phyloP scores from a whole-genome alignment of 2,888 invertebrate genomes.

The Thalpophila matura region DNA sequence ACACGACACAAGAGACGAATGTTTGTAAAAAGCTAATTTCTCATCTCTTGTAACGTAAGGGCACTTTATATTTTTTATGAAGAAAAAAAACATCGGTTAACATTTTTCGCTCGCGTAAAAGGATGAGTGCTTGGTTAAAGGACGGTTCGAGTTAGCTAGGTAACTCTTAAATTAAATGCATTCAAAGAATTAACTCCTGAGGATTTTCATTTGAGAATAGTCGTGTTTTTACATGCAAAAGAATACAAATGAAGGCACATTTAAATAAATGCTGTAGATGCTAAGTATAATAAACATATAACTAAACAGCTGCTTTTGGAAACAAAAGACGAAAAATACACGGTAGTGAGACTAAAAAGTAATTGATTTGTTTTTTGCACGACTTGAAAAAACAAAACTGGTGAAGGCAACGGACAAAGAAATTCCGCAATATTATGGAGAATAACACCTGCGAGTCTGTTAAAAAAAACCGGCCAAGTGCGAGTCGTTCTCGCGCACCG shows the following conservation, averaged over 20 bases:
- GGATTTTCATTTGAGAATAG: neutral
- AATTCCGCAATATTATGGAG: too few relatives aligned
- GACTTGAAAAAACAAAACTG: neutral
- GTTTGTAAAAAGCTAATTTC: constrained; percentile 74
- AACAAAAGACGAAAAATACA: neutral
- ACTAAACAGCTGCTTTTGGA: neutral
- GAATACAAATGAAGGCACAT: neutral
- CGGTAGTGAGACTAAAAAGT: neutral
- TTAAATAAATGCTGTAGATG: neutral
- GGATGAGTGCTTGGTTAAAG: constrained; percentile 29
- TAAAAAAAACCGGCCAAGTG: too few relatives aligned
- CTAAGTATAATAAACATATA: constrained; percentile 5
- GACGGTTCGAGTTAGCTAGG: constrained; percentile 11
- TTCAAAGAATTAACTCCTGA: constrained; percentile 24
- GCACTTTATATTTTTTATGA: constrained; percentile 64
- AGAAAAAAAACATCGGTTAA: constrained; percentile 57
- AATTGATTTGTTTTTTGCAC: neutral
- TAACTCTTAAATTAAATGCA: constrained; percentile 21
- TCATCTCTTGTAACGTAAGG: constrained; percentile 65
- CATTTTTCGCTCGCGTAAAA: constrained; percentile 56
- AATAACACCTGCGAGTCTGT: too few relatives aligned
- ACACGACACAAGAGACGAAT: constrained; percentile 68
- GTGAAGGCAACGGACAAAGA: too few relatives aligned
- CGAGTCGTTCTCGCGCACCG: too few relatives aligned
- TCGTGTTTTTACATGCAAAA: constrained; percentile 1